A percentile compares a stretch with the other conserved stretches of the same genome.
Conservation (phyloP, 2,113 vertebrate species). For the Tapirus terrestris region DNA sequence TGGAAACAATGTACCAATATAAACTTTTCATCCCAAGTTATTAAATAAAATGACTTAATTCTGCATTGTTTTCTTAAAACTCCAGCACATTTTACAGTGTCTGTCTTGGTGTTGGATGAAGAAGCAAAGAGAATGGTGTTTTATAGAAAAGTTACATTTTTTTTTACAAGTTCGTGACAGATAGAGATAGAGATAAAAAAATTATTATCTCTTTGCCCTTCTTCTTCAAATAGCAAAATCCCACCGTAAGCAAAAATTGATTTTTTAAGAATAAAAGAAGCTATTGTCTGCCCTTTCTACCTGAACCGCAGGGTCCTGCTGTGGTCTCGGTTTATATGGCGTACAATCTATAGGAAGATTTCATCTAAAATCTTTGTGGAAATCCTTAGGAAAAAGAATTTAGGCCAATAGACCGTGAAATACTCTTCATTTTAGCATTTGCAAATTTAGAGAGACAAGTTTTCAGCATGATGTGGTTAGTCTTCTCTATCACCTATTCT, state of each 20-base stretch:
- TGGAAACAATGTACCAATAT: neutral
- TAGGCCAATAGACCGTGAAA: neutral
- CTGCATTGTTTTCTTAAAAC: neutral
- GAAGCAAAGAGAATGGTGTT: neutral
- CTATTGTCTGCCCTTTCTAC: slow-evolving; percentile 60
- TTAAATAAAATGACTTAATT: neutral
- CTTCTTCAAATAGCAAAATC: slow-evolving; percentile 73
- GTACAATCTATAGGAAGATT: slow-evolving; percentile 51
- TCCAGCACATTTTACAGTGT: neutral
- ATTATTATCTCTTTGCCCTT: slow-evolving; percentile 61
- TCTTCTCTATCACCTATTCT: neutral
- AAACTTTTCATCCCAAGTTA: neutral
- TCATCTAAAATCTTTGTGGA: neutral
- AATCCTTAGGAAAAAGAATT: neutral
- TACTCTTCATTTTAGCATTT: slow-evolving; percentile 46
- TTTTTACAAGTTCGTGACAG: slow-evolving; percentile 4
- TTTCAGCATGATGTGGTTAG: neutral
- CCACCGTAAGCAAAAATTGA: slow-evolving; percentile 66
- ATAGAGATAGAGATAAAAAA: slow-evolving; percentile 28
- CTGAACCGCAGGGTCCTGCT: neutral
- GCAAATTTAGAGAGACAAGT: slow-evolving; percentile 13
- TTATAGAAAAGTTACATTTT: slow-evolving; percentile 13
- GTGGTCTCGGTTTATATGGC: neutral
- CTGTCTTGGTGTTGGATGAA: neutral
- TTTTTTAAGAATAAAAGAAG: slow-evolving; percentile 50